Conservation (phyloP, 2,888 invertebrate species). For the Drymonia ruficornis region DNA sequence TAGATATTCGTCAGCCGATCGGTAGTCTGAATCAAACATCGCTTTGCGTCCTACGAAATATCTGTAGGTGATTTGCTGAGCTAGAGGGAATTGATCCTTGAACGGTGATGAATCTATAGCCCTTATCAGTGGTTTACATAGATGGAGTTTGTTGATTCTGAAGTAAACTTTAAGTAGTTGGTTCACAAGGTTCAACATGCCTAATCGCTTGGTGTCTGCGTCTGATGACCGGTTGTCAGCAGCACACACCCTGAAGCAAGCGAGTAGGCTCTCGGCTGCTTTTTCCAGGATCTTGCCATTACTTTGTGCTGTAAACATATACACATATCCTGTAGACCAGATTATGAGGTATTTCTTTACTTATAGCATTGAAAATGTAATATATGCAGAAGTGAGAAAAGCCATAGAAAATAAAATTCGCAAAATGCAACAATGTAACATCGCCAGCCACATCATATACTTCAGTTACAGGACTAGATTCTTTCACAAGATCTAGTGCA, state of each 20-base stretch:
- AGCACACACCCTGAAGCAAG: constrained; percentile 97
- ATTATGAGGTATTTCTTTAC: no score
- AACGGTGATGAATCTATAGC: constrained; percentile 97
- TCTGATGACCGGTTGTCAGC: constrained; percentile 96
- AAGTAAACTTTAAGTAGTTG: constrained; percentile 98
- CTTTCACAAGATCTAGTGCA: no score
- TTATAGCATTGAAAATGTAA: no score
- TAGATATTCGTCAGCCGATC: constrained; percentile 95
- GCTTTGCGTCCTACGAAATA: constrained; percentile 99
- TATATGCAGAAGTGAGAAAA: no score
- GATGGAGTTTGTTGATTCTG: constrained; percentile 94
- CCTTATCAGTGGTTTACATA: constrained; percentile 97
- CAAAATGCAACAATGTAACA: no score
- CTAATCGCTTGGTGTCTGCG: constrained; percentile 96
- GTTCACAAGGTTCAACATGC: constrained; percentile 98
- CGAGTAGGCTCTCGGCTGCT: constrained; percentile 96
- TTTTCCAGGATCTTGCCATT: constrained; percentile 93
- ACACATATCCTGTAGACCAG: neutral
- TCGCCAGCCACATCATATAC: no score
- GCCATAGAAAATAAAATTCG: no score
- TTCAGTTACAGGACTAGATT: no score
- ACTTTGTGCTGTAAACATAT: constrained; percentile 65
- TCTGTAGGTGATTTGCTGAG: constrained; percentile 98
- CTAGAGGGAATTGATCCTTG: constrained; percentile 94
- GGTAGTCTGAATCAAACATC: constrained; percentile 99